These are phyloP conservation scores for Leucopternis melanops DNA, from an alignment of 2,113 vertebrate species.

Conservation along the genomic window DNA sequence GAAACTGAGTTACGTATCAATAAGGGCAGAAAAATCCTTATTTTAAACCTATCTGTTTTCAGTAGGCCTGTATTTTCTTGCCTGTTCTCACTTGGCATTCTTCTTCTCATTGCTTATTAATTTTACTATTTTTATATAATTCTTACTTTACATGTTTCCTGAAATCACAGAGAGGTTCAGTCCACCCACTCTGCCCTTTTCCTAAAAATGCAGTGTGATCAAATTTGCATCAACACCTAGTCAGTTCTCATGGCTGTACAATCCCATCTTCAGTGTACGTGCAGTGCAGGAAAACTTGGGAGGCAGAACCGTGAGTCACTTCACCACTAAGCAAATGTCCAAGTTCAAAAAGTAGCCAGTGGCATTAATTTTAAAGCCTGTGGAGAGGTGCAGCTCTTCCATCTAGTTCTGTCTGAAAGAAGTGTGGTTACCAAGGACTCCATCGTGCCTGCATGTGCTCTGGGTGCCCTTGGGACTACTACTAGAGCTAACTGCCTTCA, in stretches of 20 bases:
- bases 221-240: neutral
- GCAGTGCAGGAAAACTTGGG: neutral
- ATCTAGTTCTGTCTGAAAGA: neutral
- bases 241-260: neutral
- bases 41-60: neutral
- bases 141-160: neutral
- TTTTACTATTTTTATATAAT: neutral
- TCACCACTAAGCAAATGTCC: neutral
- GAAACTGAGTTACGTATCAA: neutral
- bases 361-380: neutral
- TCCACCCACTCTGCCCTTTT: neutral
- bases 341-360: neutral
- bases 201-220: neutral
- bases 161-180: neutral
- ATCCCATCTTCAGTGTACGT: neutral
- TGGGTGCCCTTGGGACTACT: neutral
- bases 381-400: neutral
- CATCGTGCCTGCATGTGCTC: accelerated
- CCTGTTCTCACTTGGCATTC: neutral
- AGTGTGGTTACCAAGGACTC: neutral
- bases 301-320: neutral
- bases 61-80: neutral
- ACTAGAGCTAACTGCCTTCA: neutral
- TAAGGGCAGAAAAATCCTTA: neutral
- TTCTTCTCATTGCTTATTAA: neutral